Evolutionary conservation across 2,797 vertebrate species (phyloP).

Genomic region (Molothrus ater): DNA sequence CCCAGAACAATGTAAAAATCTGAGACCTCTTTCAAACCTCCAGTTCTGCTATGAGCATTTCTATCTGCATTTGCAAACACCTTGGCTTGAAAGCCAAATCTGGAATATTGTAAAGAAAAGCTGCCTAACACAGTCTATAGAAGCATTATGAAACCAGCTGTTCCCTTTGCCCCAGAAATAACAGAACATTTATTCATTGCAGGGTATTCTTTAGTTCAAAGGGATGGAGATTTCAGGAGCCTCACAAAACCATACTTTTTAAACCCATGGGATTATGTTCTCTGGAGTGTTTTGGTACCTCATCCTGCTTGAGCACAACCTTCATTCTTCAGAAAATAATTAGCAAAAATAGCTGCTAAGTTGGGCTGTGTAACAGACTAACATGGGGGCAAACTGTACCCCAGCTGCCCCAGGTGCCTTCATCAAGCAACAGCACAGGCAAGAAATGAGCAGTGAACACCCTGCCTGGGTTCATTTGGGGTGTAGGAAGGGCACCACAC

Average conservation of each 20-base stretch:
- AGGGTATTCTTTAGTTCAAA: neutral
- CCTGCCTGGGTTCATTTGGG: neutral
- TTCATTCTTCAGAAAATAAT: slow-evolving; percentile 1
- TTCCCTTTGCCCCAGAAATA: slow-evolving; percentile 7
- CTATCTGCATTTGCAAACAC: neutral
- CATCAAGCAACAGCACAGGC: neutral
- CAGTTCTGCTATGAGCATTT: neutral
- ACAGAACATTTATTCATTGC: neutral
- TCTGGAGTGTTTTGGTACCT: neutral
- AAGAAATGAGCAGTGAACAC: neutral
- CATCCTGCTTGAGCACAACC: neutral
- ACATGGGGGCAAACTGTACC: neutral
- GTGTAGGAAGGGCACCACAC: neutral
- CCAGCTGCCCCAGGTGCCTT: neutral
- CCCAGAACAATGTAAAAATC: neutral
- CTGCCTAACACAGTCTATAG: neutral
- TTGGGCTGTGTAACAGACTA: neutral
- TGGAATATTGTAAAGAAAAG: slow-evolving; percentile 31
- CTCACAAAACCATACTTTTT: neutral
- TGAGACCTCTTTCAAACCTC: neutral
- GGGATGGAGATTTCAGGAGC: slow-evolving; percentile 17
- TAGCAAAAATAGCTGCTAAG: neutral
- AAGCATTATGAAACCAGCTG: neutral
- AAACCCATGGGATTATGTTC: neutral
- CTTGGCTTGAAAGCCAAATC: slow-evolving; percentile 17